A percentile compares a stretch with the other conserved stretches of the same genome.
Evolutionary conservation across 2,888 invertebrate species (phyloP).

Genomic region (Dasypolia templi): DNA sequence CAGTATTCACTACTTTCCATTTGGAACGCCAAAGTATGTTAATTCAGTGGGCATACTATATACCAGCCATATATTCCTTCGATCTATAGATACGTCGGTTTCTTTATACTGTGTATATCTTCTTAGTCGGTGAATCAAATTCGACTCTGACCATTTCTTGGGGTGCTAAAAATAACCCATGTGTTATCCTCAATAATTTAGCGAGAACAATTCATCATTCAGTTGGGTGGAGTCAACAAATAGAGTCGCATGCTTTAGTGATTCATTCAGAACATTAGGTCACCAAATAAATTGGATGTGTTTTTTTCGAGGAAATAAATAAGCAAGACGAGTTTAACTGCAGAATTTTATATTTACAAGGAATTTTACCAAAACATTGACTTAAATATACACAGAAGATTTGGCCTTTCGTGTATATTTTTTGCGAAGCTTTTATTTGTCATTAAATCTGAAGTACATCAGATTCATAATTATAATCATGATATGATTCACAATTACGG

Average conservation of each 20-base stretch:
- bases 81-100: constrained; percentile 4
- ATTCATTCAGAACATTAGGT: constrained; percentile 68
- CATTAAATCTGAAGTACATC: neutral
- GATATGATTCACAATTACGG: constrained; percentile 3
- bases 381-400: neutral
- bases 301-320: constrained; percentile 17
- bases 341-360: neutral
- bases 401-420: neutral
- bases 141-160: constrained; percentile 54
- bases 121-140: constrained; percentile 41
- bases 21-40: constrained; percentile 28
- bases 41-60: constrained; percentile 21
- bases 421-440: neutral
- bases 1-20: constrained; percentile 58
- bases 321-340: neutral
- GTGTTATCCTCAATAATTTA: constrained; percentile 71
- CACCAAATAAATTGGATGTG: constrained; percentile 17
- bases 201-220: constrained; percentile 78
- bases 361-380: neutral
- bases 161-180: constrained; percentile 66
- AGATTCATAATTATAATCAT: constrained; percentile 24
- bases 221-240: constrained; percentile 73
- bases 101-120: neutral
- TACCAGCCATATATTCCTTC: constrained; percentile 3
- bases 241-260: constrained; percentile 73